Percentiles rank a stretch among this genome's conserved stretches.
These are phyloP conservation scores for Eretmochelys imbricata DNA, from an alignment of 2,113 vertebrate species.

Conservation along the genomic window DNA sequence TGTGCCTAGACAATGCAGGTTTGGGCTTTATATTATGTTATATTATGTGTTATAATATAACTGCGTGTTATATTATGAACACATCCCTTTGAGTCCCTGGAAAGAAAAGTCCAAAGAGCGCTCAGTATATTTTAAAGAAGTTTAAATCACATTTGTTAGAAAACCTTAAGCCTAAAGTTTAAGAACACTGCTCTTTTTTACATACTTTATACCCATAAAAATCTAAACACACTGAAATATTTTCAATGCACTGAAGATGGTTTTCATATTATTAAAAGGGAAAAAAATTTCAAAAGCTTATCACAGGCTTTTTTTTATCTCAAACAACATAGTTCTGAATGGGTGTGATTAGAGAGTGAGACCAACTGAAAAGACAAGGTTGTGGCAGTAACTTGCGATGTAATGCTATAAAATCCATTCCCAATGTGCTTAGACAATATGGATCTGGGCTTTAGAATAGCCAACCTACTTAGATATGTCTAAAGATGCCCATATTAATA, in stretches of 20 bases:
- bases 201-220: background rate
- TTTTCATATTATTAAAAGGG: background rate
- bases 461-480: background rate
- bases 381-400: background rate
- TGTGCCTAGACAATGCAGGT: background rate
- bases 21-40: background rate
- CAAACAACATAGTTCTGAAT: background rate
- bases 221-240: background rate
- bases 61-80: background rate
- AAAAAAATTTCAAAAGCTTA: background rate
- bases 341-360: background rate
- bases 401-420: background rate
- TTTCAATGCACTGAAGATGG: background rate
- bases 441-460: background rate
- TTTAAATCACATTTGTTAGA: background rate
- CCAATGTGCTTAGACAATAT: background rate
- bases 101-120: background rate
- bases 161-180: background rate
- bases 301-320: background rate
- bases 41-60: no score
- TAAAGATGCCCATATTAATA: background rate
- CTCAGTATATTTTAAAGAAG: background rate
- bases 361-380: background rate
- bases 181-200: background rate
- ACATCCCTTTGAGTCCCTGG: background rate